Base-by-base conservation (phyloP, 2,113 vertebrate genomes). In the Mionectes macconnelli region DNA sequence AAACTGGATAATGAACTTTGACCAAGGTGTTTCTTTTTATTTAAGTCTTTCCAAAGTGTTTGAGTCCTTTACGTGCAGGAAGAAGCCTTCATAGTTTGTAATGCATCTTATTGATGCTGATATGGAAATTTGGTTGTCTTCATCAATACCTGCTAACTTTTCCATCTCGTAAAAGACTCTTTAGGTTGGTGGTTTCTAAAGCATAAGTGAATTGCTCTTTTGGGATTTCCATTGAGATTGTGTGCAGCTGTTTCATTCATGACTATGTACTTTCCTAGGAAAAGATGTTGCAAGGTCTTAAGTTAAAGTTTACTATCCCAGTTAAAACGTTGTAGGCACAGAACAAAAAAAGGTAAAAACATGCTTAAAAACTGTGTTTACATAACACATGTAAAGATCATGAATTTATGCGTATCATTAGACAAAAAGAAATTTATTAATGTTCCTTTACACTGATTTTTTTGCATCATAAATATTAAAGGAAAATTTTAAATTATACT, bases 211-310 rank as follows among this genome's bases (percentile, higher is more conserved):
- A 13, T 17, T 39, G 17, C n/a, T 2, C 3, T 21, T 69, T 57
- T 66, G 55, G 5, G 12, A 45, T 47, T 67, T 22, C 4, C 12
- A 33, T 2, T 63, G 30, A 89, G 5, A 22, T 11, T 68, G 84
- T 59, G 6, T 30, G 12, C 64, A 23, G 3, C 4, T 56, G 7
- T 50, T 75, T 87, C 3, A 0, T 37, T 75, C 1, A 0, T 47
- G 35, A 25, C 24, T 49, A 5, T 14, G 4, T 14, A 64, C 16
- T 64, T 67, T 59, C 33, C 64, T 69, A 69, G 60, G 10, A 5
- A 66, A 4, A 69, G 59, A 25, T 73, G 5, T 52, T 8, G 7
- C 13, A 60, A 62, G 21, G 31, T 56, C 4, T 76, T 66, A 70
- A 24, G 6, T 30, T 56, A 74, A 70, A 74, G 12, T 50, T 28